These are phyloP conservation scores for Rhombomys opimus DNA, from an alignment of 2,113 vertebrate species.

Conservation along the genomic window DNA sequence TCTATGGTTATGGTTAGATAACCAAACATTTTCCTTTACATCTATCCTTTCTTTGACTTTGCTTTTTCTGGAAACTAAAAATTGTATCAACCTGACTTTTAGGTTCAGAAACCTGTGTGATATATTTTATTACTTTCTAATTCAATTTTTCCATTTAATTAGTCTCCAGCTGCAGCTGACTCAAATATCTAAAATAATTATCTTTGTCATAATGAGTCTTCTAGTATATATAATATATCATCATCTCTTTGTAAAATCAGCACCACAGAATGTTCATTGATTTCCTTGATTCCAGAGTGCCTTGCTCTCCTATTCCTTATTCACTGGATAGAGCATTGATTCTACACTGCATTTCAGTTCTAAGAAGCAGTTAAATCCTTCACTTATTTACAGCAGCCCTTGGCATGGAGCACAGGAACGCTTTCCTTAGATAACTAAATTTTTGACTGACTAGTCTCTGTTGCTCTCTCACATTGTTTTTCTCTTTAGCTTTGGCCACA, in stretches of 20 bases:
- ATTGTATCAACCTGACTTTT: neutral
- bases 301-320: neutral
- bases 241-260: neutral
- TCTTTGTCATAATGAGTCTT: neutral
- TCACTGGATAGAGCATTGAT: neutral
- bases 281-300: neutral
- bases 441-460: neutral
- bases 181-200: constrained; percentile 2
- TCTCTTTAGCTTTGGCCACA: neutral
- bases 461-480: neutral
- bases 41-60: neutral
- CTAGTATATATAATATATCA: neutral
- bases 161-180: neutral
- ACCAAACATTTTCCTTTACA: constrained; percentile 15
- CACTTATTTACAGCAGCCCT: neutral
- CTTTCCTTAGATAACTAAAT: neutral
- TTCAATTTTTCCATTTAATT: constrained; percentile 29
- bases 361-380: neutral
- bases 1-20: neutral
- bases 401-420: neutral
- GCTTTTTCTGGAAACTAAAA: neutral
- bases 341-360: neutral
- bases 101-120: neutral
- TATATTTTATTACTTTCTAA: constrained; percentile 18
- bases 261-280: neutral